Evolutionary conservation across 2,113 vertebrate species (phyloP).

Genomic region (Cyrtonyx montezumae): DNA sequence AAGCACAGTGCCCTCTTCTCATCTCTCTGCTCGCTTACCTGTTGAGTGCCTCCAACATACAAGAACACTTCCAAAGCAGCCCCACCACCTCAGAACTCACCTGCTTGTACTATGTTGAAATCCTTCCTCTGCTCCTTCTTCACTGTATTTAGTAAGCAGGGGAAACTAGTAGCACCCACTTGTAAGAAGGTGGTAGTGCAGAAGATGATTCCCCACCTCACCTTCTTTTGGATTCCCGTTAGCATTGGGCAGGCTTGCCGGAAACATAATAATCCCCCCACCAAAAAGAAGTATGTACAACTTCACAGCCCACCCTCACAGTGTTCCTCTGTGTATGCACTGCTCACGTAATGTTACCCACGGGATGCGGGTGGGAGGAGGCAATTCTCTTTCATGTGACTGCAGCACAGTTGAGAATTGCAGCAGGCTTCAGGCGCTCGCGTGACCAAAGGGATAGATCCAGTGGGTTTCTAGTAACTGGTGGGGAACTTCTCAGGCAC

Average conservation of each 20-base stretch:
- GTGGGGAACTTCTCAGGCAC: conserved; percentile 11
- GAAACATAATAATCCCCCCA: not conserved
- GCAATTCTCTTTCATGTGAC: conserved; percentile 40
- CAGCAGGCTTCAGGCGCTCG: not conserved
- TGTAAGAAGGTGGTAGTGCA: not conserved
- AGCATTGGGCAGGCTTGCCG: not conserved
- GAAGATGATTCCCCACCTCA: not conserved
- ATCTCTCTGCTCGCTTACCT: not conserved
- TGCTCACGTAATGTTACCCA: conserved; percentile 9
- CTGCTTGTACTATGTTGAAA: not conserved
- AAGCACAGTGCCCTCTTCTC: not conserved
- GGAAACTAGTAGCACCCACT: not conserved
- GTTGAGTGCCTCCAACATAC: not conserved
- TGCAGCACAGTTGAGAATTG: conserved; percentile 54
- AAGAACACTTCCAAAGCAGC: not conserved
- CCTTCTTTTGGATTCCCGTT: not conserved
- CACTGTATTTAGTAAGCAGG: not conserved
- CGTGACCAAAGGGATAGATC: conserved; percentile 11
- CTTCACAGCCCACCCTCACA: not conserved
- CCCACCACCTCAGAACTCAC: not conserved
- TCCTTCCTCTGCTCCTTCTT: not conserved
- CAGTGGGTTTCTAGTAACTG: not conserved
- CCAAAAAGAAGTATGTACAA: not conserved
- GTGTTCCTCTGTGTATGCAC: not conserved
- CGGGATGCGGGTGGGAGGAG: conserved; percentile 2